These are phyloP conservation scores for Cephus rjabovi DNA, from an alignment of 2,888 invertebrate species.

Conservation along the genomic window DNA sequence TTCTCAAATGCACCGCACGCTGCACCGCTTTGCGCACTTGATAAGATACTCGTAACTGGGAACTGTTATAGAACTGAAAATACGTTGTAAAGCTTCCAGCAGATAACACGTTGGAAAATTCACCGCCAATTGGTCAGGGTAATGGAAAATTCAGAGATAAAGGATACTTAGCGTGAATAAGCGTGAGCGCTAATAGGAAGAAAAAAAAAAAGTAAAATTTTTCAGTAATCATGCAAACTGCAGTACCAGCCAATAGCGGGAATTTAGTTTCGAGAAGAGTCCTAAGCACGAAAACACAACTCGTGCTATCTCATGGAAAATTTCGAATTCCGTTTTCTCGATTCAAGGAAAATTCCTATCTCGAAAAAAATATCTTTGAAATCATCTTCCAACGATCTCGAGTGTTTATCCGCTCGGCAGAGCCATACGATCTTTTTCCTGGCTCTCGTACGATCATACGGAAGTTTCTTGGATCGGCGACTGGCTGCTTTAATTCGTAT, in stretches of 20 bases:
- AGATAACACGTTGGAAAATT: neutral
- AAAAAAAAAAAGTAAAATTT: neutral
- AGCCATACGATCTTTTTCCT: neutral
- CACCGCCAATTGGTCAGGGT: neutral
- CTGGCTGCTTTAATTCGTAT: slow-evolving; percentile 61
- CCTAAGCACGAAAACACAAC: neutral
- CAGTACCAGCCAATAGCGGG: neutral
- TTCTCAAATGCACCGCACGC: too few species aligned
- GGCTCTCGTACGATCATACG: slow-evolving; percentile 32
- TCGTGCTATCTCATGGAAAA: neutral
- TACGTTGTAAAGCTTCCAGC: neutral
- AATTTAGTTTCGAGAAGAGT: neutral
- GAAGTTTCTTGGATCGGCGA: slow-evolving; percentile 44
- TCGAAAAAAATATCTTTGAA: neutral
- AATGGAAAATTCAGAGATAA: neutral
- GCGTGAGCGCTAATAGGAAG: neutral
- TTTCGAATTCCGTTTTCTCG: neutral
- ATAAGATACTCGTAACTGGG: neutral
- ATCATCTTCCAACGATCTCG: neutral
- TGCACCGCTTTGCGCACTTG: neutral
- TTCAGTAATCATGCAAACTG: neutral
- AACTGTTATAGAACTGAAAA: neutral
- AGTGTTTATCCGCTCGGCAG: neutral
- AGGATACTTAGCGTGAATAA: neutral
- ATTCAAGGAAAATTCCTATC: neutral